Evolutionary conservation across 1,140 invertebrate genomes (phyloP).

Genomic region (Mylabris phalerata): DNA sequence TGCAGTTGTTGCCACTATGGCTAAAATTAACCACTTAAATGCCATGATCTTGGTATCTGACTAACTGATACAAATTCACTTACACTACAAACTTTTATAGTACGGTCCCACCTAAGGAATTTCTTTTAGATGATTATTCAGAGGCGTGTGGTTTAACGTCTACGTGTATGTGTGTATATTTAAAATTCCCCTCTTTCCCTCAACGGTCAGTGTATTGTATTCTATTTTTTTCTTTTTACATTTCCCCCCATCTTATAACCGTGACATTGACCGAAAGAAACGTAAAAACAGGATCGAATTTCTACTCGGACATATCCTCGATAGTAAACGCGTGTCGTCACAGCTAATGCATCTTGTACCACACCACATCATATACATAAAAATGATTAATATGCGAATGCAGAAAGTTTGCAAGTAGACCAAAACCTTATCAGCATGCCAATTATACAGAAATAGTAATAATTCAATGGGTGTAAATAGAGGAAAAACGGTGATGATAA

Average conservation of each 20-base stretch:
- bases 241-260: neutral
- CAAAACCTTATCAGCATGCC: constrained; percentile 17
- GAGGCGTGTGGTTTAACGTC: neutral
- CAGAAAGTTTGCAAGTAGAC: constrained; percentile 30
- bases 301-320: constrained; percentile 19
- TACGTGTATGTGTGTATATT: constrained; percentile 3
- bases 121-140: constrained; percentile 19
- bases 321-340: constrained; percentile 22
- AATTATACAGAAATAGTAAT: neutral
- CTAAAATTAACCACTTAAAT: constrained; percentile 37
- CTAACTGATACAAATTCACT: constrained; percentile 42
- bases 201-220: constrained; percentile 8
- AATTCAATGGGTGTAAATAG: neutral
- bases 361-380: neutral
- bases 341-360: constrained; percentile 9
- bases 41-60: constrained; percentile 39
- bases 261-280: constrained; percentile 33
- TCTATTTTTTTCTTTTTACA: neutral
- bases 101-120: constrained; percentile 27
- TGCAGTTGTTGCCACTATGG: constrained; percentile 34
- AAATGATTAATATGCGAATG: constrained; percentile 23
- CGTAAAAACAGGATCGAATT: constrained; percentile 31
- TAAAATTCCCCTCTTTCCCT: constrained; percentile 4
- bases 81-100: constrained; percentile 41
- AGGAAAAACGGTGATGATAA: neutral